Conservation (phyloP, 1,140 invertebrate species). For the Sitodiplosis mosellana region DNA sequence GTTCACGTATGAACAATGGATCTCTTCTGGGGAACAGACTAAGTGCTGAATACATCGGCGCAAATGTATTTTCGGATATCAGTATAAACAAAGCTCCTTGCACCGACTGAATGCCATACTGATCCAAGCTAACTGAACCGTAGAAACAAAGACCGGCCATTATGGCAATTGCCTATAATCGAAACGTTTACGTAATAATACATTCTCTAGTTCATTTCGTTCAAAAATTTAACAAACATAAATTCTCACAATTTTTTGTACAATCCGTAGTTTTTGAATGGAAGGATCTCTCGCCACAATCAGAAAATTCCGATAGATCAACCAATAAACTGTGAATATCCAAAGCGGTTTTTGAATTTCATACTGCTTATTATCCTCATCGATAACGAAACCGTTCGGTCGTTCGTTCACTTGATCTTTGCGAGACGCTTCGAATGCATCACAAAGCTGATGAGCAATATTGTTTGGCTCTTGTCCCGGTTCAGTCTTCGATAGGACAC, state of each 20-base stretch:
- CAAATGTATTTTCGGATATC: conserved; percentile 72
- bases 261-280: conserved; percentile 44
- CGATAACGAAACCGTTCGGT: conserved; percentile 45
- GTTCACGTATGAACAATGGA: conserved; percentile 58
- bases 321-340: conserved; percentile 43
- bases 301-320: conserved; percentile 46
- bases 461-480: conserved; percentile 43
- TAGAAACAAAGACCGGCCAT: conserved; percentile 61
- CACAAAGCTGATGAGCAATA: conserved; percentile 50
- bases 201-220: too few relatives aligned
- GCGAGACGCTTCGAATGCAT: conserved; percentile 45
- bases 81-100: conserved; percentile 68
- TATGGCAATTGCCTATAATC: conserved; percentile 41
- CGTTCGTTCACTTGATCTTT: conserved; percentile 46
- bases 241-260: conserved; percentile 56
- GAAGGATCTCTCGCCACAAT: conserved; percentile 51
- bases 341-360: conserved; percentile 32
- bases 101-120: conserved; percentile 60
- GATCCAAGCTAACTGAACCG: conserved; percentile 42
- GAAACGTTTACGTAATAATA: neutral
- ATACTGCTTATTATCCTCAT: conserved; percentile 39
- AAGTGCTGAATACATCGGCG: conserved; percentile 67
- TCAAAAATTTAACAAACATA: too few relatives aligned
- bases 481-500: conserved; percentile 62
- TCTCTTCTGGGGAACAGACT: conserved; percentile 58